Conservation (phyloP, 2,113 vertebrate species). For the Catharus minimus region DNA sequence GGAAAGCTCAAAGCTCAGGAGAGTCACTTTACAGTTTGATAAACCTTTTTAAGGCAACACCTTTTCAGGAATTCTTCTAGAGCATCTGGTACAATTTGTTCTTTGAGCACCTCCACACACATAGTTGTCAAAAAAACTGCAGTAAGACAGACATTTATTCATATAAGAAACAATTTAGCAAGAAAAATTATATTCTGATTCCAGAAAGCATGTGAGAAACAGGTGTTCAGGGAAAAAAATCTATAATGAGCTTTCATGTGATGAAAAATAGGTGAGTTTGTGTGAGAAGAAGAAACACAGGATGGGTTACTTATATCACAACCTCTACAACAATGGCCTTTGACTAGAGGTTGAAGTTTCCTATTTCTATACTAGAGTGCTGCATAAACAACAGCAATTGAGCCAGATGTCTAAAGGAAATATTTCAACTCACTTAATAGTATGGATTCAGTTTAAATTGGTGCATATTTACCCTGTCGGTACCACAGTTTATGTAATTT, state of each 20-base stretch:
- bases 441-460: not conserved
- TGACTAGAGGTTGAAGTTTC: not conserved
- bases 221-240: not conserved
- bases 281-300: not conserved
- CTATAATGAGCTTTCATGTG: not conserved
- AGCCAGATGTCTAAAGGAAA: not conserved
- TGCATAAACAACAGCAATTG: not conserved
- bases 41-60: not conserved
- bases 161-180: not conserved
- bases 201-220: not conserved
- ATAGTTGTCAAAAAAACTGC: not conserved
- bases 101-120: not conserved
- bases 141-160: not conserved
- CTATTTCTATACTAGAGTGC: not conserved
- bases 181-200: not conserved
- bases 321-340: not conserved
- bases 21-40: not conserved
- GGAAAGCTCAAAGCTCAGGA: not conserved
- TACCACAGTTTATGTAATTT: not conserved
- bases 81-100: not conserved
- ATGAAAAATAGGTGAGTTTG: not conserved
- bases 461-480: not conserved
- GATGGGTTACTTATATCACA: accelerated
- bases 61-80: not conserved
- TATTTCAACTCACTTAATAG: not conserved